A percentile compares a stretch with the other conserved stretches of the same genome.
Conservation (phyloP, 2,113 vertebrate species). For the Pogonocichla stellata region DNA sequence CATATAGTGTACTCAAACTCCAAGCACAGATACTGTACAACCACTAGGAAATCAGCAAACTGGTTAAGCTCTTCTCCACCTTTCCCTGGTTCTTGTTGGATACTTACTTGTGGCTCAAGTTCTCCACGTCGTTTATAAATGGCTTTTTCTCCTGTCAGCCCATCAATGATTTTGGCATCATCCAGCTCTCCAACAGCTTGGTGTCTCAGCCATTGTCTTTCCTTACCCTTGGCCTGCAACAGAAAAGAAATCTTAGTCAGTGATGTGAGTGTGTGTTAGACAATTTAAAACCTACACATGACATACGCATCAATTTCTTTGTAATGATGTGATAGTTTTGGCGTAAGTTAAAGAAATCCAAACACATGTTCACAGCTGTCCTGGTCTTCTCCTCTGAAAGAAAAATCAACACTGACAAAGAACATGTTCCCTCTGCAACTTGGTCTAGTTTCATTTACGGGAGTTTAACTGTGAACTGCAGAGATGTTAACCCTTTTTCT, state of each 20-base stretch:
- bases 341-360: not conserved
- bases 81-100: not conserved
- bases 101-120: slow-evolving; percentile 88
- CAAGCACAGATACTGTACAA: not conserved
- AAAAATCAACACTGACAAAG: not conserved
- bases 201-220: slow-evolving; percentile 94
- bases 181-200: slow-evolving; percentile 93
- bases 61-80: fast-evolving
- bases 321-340: not conserved
- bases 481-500: not conserved
- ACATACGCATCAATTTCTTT: not conserved
- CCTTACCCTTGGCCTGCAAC: slow-evolving; percentile 93
- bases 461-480: not conserved
- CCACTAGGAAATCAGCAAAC: not conserved
- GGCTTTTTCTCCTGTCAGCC: slow-evolving; percentile 92
- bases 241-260: slow-evolving; percentile 11
- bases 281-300: not conserved
- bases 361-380: not conserved
- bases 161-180: slow-evolving; percentile 96
- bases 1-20: not conserved
- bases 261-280: not conserved
- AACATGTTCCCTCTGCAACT: not conserved
- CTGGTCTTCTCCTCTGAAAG: not conserved
- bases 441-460: not conserved
- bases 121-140: slow-evolving; percentile 95